Conservation (phyloP, 2,888 invertebrate species). For the Diaphora mendica region DNA sequence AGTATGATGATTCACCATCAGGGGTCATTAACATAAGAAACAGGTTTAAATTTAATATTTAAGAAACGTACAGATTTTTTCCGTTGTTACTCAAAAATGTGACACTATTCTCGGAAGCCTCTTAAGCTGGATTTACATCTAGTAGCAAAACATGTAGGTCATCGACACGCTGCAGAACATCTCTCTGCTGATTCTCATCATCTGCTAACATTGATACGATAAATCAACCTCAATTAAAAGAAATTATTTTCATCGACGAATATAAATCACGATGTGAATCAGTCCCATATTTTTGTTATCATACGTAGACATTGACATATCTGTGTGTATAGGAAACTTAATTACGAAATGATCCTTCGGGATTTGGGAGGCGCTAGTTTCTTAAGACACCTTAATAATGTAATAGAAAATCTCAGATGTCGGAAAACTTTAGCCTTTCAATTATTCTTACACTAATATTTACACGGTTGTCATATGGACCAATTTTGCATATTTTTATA, state of each 20-base stretch:
- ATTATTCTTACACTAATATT: not conserved
- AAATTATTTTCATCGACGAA: constrained; percentile 39
- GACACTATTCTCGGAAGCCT: constrained; percentile 59
- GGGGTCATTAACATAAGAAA: constrained; percentile 74
- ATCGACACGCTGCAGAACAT: constrained; percentile 24
- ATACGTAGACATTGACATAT: constrained; percentile 31
- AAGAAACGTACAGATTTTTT: constrained; percentile 56
- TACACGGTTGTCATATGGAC: not conserved
- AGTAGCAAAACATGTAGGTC: constrained; percentile 35
- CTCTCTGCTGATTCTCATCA: no score
- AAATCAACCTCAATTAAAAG: constrained; percentile 42
- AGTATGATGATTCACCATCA: constrained; percentile 66
- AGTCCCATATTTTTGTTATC: constrained; percentile 50
- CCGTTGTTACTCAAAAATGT: constrained; percentile 59
- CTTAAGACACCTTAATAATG: constrained; percentile 44
- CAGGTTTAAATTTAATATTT: constrained; percentile 71
- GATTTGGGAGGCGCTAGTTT: constrained; percentile 46
- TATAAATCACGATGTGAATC: constrained; percentile 46
- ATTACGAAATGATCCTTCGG: constrained; percentile 52
- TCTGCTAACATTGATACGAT: no score
- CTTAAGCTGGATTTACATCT: constrained; percentile 35
- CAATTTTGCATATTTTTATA: not conserved
- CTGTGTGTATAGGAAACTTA: constrained; percentile 47
- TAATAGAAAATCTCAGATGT: constrained; percentile 37
- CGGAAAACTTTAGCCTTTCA: constrained; percentile 17